These are phyloP conservation scores for Drosophila dunni DNA, from an alignment of 1,140 invertebrate species.

Conservation along the genomic window DNA sequence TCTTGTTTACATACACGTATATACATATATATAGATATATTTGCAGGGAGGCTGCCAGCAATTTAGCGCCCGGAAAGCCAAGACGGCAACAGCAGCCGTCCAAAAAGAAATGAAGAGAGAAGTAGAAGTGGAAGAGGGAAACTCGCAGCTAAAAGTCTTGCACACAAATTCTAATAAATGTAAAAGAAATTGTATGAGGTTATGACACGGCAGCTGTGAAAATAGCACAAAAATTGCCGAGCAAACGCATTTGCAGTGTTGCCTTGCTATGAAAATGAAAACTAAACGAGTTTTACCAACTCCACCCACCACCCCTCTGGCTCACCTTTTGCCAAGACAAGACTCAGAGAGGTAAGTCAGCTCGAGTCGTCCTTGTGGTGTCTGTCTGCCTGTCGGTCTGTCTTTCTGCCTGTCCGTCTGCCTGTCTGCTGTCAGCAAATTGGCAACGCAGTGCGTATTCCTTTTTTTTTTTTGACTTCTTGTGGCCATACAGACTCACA, in stretches of 20 bases:
- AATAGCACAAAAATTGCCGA: constrained; percentile 68
- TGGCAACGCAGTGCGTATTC: constrained; percentile 67
- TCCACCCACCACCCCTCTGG: too few relatives aligned
- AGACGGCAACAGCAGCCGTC: constrained; percentile 7
- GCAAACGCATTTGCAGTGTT: constrained; percentile 71
- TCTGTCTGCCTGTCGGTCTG: neutral
- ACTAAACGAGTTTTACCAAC: constrained; percentile 74
- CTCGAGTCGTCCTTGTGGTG: constrained; percentile 8
- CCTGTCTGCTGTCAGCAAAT: constrained; percentile 67
- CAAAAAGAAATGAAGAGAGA: too few relatives aligned
- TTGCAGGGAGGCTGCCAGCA: constrained; percentile 37
- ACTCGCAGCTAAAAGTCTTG: constrained; percentile 41
- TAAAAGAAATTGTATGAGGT: constrained; percentile 82
- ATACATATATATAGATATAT: constrained; percentile 5
- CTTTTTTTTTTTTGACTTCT: neutral
- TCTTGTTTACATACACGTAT: constrained; percentile 39
- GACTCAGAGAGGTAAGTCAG: constrained; percentile 26
- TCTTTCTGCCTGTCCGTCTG: neutral
- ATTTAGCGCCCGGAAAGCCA: constrained; percentile 45
- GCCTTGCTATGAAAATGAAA: constrained; percentile 68
- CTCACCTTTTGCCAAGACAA: too few relatives aligned
- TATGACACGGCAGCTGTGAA: constrained; percentile 77
- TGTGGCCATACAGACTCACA: too few relatives aligned
- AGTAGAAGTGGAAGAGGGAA: constrained; percentile 9
- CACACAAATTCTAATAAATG: constrained; percentile 80